Base-by-base conservation (phyloP, 2,888 invertebrate genomes). In the Coelogynopora nodosa region DNA sequence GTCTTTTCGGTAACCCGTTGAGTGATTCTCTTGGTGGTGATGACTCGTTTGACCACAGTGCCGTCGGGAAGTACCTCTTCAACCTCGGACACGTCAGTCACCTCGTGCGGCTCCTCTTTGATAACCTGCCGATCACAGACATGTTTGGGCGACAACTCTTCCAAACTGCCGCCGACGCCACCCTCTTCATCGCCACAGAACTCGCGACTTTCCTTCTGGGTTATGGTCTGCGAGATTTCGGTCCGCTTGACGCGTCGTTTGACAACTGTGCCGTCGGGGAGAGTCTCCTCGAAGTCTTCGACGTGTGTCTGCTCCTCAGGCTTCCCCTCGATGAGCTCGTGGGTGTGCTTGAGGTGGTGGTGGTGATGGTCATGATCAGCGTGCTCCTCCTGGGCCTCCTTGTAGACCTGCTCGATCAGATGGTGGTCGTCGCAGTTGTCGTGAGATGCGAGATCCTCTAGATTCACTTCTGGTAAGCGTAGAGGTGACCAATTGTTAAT, bases 281-380 rank as follows among this genome's bases (percentile, higher is more conserved):
- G 23, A 18, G 30, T 67, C 31, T 88, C 87, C 5, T 82, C 87
- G 2, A 31, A 30, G 80, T 87, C 87, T 29, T 87, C 87, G 18
- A 88, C 31, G 23, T 86, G 13, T n/a, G 28, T 86, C 27, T 31
- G 49, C 28, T 82, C 87, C 30, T 87, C 87, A n/a, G 87, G 87
- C n/a, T 85, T 67, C 23, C 85, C 67, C 23, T 85, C 67, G 30
- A 85, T 82, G 0, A 85, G 29, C 29, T 85, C 74, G 28, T 86
- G 86, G 31, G 81, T 81, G 18, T 85, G 28, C 18, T 27, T 81
- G 26, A 85, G 67, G 5, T 85, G 74, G 28, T 85, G 81, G 28
- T 31, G 31, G 18, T 84, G 31, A 26, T 30, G 84, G 13, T 5
- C n/a, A 26, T 84, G 31, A 18, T 74, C 74, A 74, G 2, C 23